Evolutionary conservation across 2,888 invertebrate species (phyloP), one percentile per base, ranked within the genome.

Genomic region (Drosophila formosana): DNA sequence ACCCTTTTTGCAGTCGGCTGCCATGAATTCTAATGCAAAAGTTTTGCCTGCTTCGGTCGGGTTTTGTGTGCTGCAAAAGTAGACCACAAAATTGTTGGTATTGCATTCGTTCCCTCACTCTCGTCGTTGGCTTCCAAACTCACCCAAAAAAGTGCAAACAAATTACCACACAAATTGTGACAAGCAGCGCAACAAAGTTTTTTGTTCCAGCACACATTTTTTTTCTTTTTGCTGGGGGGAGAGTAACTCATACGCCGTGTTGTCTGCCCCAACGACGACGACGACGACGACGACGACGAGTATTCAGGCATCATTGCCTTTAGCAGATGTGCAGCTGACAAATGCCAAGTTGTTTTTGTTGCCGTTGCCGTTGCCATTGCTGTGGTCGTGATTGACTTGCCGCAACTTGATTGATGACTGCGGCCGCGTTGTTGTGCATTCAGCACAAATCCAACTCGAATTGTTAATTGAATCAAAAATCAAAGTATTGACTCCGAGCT

Each of bases 71-170:
- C 57, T 61, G 57, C 56, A 49, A 76, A 75, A 72, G 68, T 72
- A 64, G 74, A 77, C 81, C 81, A 74, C 81, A 78, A 74, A 79
- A 79, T 80, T 80, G 78, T 67, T 71, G 75, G 72, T 84, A 75
- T 85, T 69, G 72, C 79, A 69, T 65, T 72, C 72, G 67, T 18
- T 18, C 18, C 18, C 18, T 18, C 18, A 18, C 18, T 18, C 18
- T 18, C 18, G 18, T 18, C 2, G 18, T 18, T 18, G 52, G 64
- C 45, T 50, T 11, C n/a, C 3, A n/a, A 7, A 23, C 30, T 11
- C 8, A 7, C 3, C 46, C 66, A 46, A 67, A 67, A 72, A 58
- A 78, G 32, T 52, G 57, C 75, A 66, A 78, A 80, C 77, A 78
- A 70, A 80, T 76, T 72, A 78, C 80, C 76, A 61, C 78, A 80